Base-by-base conservation (phyloP, 2,888 invertebrate genomes). In the Phaedon cochleariae region DNA sequence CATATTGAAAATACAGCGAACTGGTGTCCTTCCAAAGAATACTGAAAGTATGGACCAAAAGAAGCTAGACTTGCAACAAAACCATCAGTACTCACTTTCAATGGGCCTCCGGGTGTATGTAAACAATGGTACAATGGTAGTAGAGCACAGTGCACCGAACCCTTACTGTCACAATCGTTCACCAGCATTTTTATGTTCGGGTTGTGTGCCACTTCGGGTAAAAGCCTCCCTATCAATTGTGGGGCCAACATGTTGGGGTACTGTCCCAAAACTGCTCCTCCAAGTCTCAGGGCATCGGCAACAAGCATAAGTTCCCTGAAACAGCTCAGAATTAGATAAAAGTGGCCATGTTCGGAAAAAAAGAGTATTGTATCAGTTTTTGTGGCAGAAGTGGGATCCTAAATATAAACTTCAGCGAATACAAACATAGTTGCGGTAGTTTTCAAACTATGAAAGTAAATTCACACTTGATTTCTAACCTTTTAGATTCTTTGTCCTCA, bases 101-200 rank as follows among this genome's bases (percentile, higher is more conserved):
- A 85, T 0, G 98, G 98, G 1, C 98, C 98, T 49, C 98, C 98
- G n/a, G 98, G 98, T 0, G 98, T 98, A 80, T 98, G 98, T 68
- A 98, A 85, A 77, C 97, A 98, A 81, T 98, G 98, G 83, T 97
- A 97, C 0, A 95, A 89, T 0, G 98, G 98, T 73, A 97, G 87
- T 57, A 98, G 83, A 0, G 97, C 93, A 76, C 97, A 97, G 78
- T 97, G 92, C 53, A 90, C 89, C 31, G 94, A 92, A 0, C 98
- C 98, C 77, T 93, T 92, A 18, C 88, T 87, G 81, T 98, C 97
- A 80, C 98, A 98, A 75, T 97, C 97, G 62, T 92, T 88, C 48
- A 99, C 85, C 59, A 99, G 85, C 83, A 92, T 92, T 74, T 95
- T 90, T 10, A 98, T 95, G 76, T 93, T 92, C 0, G 90, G 88